Percentiles rank a stretch among this genome's conserved stretches.
These are phyloP conservation scores for Gallinago jamesoni DNA, from an alignment of 2,113 vertebrate species.

Conservation along the genomic window DNA sequence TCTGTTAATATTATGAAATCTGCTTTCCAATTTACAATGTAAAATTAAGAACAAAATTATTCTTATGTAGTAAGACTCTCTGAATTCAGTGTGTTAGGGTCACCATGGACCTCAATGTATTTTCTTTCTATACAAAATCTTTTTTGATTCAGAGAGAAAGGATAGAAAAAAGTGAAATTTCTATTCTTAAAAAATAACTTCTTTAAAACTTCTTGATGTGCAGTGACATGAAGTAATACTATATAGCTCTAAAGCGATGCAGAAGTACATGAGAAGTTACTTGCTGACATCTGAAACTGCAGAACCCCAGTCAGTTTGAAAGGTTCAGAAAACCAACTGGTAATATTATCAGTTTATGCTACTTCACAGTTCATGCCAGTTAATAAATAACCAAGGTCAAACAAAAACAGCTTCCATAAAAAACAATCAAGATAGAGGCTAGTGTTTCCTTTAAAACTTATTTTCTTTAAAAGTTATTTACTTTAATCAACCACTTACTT, in stretches of 20 bases:
- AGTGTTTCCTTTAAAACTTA: background rate
- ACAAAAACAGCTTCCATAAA: background rate
- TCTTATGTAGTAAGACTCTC: background rate
- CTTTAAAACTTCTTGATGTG: background rate
- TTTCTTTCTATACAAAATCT: background rate
- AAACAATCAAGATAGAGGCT: background rate
- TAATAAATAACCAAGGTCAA: background rate
- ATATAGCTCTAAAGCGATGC: background rate
- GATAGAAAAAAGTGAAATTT: background rate
- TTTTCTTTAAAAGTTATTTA: background rate
- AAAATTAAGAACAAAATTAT: background rate
- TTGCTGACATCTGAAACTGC: background rate
- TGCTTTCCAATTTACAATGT: background rate
- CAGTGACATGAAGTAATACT: background rate
- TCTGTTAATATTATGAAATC: background rate
- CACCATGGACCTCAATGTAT: rapidly evolving
- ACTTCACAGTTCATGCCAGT: background rate
- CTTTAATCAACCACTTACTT: background rate
- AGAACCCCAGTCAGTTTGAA: background rate
- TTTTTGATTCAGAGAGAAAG: background rate
- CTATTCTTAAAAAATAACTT: background rate
- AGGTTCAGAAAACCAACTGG: background rate
- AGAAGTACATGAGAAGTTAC: background rate
- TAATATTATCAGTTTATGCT: background rate
- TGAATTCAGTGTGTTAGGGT: background rate